phyloP scores from a whole-genome alignment of 2,797 vertebrate species.

The Gallinago stenura region DNA sequence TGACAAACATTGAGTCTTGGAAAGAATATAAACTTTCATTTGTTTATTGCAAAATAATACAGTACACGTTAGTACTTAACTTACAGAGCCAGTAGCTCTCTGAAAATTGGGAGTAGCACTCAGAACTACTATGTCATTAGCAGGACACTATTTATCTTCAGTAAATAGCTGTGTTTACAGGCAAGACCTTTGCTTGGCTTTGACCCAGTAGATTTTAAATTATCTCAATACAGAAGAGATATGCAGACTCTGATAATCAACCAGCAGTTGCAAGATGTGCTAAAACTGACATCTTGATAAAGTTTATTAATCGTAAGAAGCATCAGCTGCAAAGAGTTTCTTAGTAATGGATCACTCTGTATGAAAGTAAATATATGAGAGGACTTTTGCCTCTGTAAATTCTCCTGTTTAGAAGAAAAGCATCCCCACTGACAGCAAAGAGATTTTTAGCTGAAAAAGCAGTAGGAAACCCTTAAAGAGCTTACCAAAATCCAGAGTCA shows the following conservation, averaged over 20 bases:
- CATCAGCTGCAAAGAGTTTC: not conserved
- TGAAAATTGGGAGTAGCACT: not conserved
- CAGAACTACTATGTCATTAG: not conserved
- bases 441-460: not conserved
- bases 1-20: not conserved
- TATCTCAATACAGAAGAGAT: not conserved
- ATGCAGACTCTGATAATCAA: fast-evolving
- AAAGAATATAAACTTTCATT: not conserved
- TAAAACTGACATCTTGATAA: not conserved
- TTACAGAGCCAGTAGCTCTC: not conserved
- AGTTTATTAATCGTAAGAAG: not conserved
- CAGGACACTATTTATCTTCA: not conserved
- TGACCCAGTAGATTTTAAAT: not conserved
- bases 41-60: not conserved
- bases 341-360: not conserved
- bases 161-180: not conserved
- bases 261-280: not conserved
- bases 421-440: not conserved
- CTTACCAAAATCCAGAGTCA: not conserved
- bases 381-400: not conserved
- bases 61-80: not conserved
- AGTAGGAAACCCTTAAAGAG: not conserved
- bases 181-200: not conserved
- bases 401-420: not conserved
- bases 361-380: not conserved